phyloP scores from a whole-genome alignment of 2,888 invertebrate genomes.

The Lepetodrilus schrolli region DNA sequence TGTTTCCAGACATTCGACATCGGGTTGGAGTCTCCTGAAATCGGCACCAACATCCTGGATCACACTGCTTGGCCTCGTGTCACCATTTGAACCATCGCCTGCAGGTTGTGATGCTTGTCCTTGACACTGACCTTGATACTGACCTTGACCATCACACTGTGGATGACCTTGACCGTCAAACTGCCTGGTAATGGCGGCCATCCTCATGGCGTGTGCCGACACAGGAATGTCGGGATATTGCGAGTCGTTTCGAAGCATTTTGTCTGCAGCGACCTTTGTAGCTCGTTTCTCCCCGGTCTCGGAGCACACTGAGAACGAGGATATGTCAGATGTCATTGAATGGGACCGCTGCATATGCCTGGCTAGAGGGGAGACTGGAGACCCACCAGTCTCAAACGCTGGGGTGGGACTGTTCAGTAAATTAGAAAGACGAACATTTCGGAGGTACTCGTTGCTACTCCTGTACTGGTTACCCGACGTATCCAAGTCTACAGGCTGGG shows the following conservation, averaged over 20 bases:
- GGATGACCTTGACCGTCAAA: background rate
- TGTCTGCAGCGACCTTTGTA: conserved; percentile 37
- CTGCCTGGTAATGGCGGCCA: background rate
- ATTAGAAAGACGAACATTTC: conserved; percentile 28
- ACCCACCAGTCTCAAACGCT: conserved; percentile 29
- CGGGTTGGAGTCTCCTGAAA: too few relatives aligned
- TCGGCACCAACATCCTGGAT: too few relatives aligned
- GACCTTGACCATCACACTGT: background rate
- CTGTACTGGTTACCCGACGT: background rate
- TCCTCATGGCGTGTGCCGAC: conserved; percentile 15
- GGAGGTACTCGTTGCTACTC: background rate
- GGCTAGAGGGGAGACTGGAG: conserved; percentile 36
- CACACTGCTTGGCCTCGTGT: background rate
- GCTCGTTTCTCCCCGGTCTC: conserved; percentile 58
- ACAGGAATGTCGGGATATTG: conserved; percentile 50
- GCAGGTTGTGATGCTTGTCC: too few relatives aligned
- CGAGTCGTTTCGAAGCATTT: conserved; percentile 53
- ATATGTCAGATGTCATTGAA: conserved; percentile 49
- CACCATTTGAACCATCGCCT: background rate
- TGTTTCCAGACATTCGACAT: background rate
- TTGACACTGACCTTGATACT: too few relatives aligned
- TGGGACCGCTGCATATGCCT: conserved; percentile 45
- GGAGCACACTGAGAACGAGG: conserved; percentile 59
- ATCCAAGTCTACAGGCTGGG: background rate
- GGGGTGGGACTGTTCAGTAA: conserved; percentile 25